Base-by-base conservation (phyloP, 2,113 vertebrate genomes). In the Sclerurus mexicanus region DNA sequence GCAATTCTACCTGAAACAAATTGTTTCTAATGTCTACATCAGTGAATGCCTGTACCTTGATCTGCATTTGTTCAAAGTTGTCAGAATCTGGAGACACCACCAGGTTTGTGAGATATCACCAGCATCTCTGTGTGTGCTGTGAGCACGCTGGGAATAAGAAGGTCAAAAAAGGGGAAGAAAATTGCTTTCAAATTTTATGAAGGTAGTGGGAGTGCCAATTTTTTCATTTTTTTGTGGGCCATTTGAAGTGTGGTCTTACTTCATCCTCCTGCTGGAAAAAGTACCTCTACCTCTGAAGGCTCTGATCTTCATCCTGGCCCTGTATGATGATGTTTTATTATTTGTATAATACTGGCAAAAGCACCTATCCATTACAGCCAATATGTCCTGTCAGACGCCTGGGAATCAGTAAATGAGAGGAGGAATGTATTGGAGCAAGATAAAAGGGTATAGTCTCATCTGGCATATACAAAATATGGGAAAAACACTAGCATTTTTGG, bases 51-150 rank as follows among this genome's bases (percentile, higher is more conserved):
- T 92, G 88, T 86, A 85, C 74, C 59, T 91, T 42, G 4, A 22
- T 89, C 55, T 94, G 33, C 90, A 60, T 95, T 93, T 93, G 58
- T 93, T 93, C 85, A 89, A 67, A 91, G 56, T 85, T 96, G 69
- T 92, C 91, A 87, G 86, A 95, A 96, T 71, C 76, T 93, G 84
- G 87, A 97, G 71, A 71, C 76, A 95, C 73, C 47, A 81, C 78
- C 60, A 68, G 18, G 87, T 96, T 89, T 87, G 53, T 97, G 94
- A 96, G 89, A 69, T 81, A 87, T 46, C 92, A 64, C 71, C 85
- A 84, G 68, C 62, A 37, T 92, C 39, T 23, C 5, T 83, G n/a
- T 42, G 31, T 92, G 66, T 83, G 72, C 78, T 85, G 18, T 56
- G 59, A 84, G 52, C 74, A 71, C n/a, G 4, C 62, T 92, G 64